Evolutionary conservation across 2,113 vertebrate genomes (phyloP), one percentile per base, ranked within the genome.

Genomic region (Andinoacara biseriatus): DNA sequence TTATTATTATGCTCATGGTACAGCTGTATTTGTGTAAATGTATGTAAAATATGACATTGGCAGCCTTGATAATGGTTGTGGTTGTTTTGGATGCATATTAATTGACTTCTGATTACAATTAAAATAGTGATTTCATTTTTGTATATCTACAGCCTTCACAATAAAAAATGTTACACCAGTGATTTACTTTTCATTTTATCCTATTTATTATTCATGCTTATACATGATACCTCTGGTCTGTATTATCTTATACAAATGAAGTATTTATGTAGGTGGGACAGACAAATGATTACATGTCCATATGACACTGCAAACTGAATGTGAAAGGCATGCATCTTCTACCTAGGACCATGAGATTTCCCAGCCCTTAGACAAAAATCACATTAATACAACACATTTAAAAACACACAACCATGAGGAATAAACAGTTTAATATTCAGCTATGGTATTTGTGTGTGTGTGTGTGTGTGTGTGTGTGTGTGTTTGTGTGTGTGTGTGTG

Each of bases 31-130:
- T 72, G 4, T 46, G 31, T 52, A 24, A 83, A 54, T 31, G 20
- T 72, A 10, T 49, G 31, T 52, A 35, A 86, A 59, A 38, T 24
- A n/a, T 49, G 35, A 63, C 14, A 58, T 10, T n/a, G 78, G 84
- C 84, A 88, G 87, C 87, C 90, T 91, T 91, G 86, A 93, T 76
- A 89, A 88, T 90, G 80, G 77, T 83, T 79, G 22, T 24, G 77
- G 46, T 72, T 61, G 13, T 87, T 22, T 76, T 43, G 26, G 40
- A 20, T 76, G 9, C 26, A 72, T 33, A 54, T 72, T 72, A 54
- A 33, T 7, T 72, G 17, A 72, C 26, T 72, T 62, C 57, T 58
- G 26, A 69, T 49, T 49, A 61, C 7, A 80, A 24, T 46, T 56
- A 54, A 15, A 26, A 46, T 7, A 54, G 26, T 10, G 43, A 72